Evolutionary conservation across 2,888 invertebrate genomes (phyloP), one percentile per base, ranked within the genome.

Genomic region (Notocelia uddmanniana): DNA sequence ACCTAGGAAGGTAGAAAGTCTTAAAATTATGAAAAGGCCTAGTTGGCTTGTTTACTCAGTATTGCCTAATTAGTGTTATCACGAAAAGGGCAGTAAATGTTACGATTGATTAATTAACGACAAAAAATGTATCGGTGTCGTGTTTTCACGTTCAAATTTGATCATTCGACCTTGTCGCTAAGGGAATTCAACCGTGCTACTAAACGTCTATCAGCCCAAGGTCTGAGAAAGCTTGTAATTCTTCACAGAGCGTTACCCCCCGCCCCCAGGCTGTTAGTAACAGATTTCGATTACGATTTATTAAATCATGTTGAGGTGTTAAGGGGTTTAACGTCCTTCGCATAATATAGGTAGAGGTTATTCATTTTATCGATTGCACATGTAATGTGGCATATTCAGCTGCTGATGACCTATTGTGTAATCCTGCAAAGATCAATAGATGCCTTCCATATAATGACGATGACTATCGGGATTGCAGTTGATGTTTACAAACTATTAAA

Each of bases 211-310:
- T 75, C 76, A 76, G 73, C 81, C 79, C 82, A 83, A 85, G 82
- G 86, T 83, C 83, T 86, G 75, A 76, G 81, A 83, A 78, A 82
- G 78, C 81, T 80, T 73, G 76, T 75, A 77, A 76, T 71, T 76
- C 79, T 78, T 80, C 70, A 66, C 70, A 80, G 76, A 76, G 60
- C 76, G 58, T 77, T 78, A 77, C 76, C 72, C 76, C 72, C 73
- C 74, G 74, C 76, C 76, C 76, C 75, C 68, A 23, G 67, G 37
- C 59, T 60, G 70, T 67, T 71, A 48, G 62, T 62, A 72, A 67
- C 68, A 73, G 55, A 73, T 74, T 74, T 63, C 57, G 62, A 68
- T 70, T 74, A 70, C 52, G 73, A 66, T n/a, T 73, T 69, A 73
- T 69, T 68, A 55, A 68, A 68, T 72, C 72, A 72, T 41, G 31